Base-by-base conservation (phyloP, 2,113 vertebrate species). In the Nothobranchius furzeri region DNA sequence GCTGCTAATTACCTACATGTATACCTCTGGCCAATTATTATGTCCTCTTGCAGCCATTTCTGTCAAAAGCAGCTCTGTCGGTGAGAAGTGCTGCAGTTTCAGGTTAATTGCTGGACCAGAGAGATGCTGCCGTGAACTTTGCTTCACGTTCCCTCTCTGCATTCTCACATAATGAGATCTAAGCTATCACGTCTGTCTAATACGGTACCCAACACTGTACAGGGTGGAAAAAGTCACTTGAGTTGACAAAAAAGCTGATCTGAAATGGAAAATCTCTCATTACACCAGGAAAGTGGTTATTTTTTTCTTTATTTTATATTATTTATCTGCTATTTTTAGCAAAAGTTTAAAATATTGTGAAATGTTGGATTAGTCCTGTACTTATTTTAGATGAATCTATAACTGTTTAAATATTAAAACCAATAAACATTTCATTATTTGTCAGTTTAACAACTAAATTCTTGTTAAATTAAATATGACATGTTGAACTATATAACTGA, bases 141-240 rank as follows among this genome's bases (percentile, higher is more conserved):
- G 48, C 52, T 59, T 30, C 7, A 55, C 37, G 45, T 64, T 35
- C 13, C 46, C 9, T 73, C 9, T 73, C 55, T 43, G 43, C 12
- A 61, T 55, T 58, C 70, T 25, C 71, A 13, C 0, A 11, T 74
- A 70, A 76, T 68, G 70, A 76, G 62, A 67, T 61, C 30, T 59
- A 60, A 68, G 45, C 40, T 20, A 68, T 40, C 25, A 6, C 4
- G 49, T 45, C 17, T 42, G 60, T 24, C 55, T 56, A 4, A 15
- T 20, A 20, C 20, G 20, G 20, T 20, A 9, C 24, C 9, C 12
- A 35, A 24, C 43, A 40, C 14, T 14, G 9, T 61, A 0, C 24
- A n/a, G 9, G 13, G 2, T 12, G 42, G 56, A 58, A 45, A 25
- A n/a, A 64, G 60, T 17, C 4, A 35, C 0, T 8, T 43, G 1